phyloP scores from a whole-genome alignment of 2,888 invertebrate species.

The Campoletis raptor region DNA sequence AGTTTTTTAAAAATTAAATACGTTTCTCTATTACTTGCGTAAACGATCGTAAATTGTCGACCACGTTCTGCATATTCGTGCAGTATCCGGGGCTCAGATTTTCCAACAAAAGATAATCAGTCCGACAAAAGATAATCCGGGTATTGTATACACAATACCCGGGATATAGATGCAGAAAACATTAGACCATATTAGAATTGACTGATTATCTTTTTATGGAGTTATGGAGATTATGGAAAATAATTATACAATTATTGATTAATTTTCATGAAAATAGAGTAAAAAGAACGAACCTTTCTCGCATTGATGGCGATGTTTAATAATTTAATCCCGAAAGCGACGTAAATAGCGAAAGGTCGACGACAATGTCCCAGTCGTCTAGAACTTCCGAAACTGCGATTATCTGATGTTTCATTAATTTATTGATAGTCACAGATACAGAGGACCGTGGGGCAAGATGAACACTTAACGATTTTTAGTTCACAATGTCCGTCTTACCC shows the following conservation, averaged over 20 bases:
- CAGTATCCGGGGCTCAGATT: conserved; percentile 42
- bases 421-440: too few relatives aligned
- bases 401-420: conserved; percentile 24
- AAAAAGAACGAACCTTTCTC: conserved; percentile 49
- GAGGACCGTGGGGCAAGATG: too few relatives aligned
- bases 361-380: conserved; percentile 38
- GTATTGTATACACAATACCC: neutral
- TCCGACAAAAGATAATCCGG: too few relatives aligned
- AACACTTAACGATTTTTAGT: too few relatives aligned
- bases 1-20: neutral
- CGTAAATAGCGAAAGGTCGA: conserved; percentile 56
- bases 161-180: conserved; percentile 48
- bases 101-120: conserved; percentile 29
- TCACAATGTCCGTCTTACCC: too few relatives aligned
- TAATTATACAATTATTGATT: neutral
- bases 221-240: too few relatives aligned
- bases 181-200: conserved; percentile 47
- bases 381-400: conserved; percentile 54
- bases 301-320: conserved; percentile 30
- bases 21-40: conserved; percentile 38
- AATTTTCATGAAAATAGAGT: neutral
- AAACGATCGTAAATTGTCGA: conserved; percentile 55
- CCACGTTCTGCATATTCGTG: conserved; percentile 47
- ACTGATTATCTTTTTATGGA: conserved; percentile 33
- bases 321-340: conserved; percentile 50